Evolutionary conservation across 2,888 invertebrate genomes (phyloP).

Genomic region (Andrena haemorrhoa): DNA sequence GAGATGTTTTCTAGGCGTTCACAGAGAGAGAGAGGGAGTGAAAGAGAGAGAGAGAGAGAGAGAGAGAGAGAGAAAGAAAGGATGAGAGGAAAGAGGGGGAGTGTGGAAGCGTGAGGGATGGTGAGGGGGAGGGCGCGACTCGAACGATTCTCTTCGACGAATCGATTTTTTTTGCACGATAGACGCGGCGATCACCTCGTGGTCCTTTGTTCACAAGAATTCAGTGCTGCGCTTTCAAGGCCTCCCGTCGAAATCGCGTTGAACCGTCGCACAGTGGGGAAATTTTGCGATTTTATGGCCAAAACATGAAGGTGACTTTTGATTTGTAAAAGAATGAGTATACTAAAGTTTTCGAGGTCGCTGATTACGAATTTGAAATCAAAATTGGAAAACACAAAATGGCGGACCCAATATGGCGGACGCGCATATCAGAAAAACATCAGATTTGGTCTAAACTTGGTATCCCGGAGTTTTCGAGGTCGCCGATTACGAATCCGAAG

Average conservation of each 20-base stretch:
- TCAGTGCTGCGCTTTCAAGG: constrained; percentile 17
- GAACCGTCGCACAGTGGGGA: too few species aligned
- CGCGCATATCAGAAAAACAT: too few species aligned
- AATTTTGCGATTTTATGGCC: too few species aligned
- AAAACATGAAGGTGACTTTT: too few species aligned
- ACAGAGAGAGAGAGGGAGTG: constrained; percentile 28
- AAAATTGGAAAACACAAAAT: too few species aligned
- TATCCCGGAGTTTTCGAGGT: too few species aligned
- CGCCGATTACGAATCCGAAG: too few species aligned
- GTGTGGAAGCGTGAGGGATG: not conserved
- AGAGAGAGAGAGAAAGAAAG: constrained; percentile 2
- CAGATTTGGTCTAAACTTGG: too few species aligned
- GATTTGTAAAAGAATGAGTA: too few species aligned
- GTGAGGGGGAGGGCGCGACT: constrained; percentile 18
- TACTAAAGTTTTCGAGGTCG: too few species aligned
- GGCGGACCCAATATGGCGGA: too few species aligned
- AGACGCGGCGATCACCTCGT: constrained; percentile 49
- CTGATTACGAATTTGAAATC: too few species aligned
- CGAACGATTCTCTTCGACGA: constrained; percentile 54
- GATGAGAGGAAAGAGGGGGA: not conserved
- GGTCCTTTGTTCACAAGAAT: constrained; percentile 64
- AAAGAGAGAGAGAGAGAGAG: constrained; percentile 17
- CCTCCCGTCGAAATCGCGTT: not conserved
- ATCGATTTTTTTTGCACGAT: constrained; percentile 35
- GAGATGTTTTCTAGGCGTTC: constrained; percentile 80